Evolutionary conservation across 2,888 invertebrate species (phyloP).

Genomic region (Sepioteuthis lessoniana): DNA sequence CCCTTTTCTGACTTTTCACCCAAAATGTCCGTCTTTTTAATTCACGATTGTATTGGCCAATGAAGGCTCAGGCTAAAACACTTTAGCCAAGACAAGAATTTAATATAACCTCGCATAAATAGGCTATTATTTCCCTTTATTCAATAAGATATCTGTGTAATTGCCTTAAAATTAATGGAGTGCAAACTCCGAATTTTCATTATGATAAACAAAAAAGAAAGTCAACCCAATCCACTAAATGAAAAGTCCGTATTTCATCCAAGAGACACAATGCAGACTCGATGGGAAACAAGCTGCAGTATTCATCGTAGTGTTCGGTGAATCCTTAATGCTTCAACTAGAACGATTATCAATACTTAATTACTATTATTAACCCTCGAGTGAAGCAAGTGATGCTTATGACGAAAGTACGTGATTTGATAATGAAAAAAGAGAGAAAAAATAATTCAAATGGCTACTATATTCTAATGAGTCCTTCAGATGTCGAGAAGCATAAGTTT

Average conservation of each 20-base stretch:
- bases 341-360: constrained; percentile 20
- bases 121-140: neutral
- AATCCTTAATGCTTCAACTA: neutral
- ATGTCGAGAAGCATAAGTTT: neutral
- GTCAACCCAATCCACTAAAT: neutral
- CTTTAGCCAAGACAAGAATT: neutral
- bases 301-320: neutral
- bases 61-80: neutral
- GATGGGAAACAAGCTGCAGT: neutral
- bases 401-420: neutral
- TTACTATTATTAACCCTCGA: neutral
- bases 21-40: neutral
- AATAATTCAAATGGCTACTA: neutral
- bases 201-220: neutral
- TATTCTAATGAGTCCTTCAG: neutral
- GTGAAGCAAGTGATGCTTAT: neutral
- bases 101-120: neutral
- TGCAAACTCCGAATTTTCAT: neutral
- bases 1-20: neutral
- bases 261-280: neutral
- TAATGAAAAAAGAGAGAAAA: neutral
- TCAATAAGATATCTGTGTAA: neutral
- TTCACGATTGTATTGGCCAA: neutral
- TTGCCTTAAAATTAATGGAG: neutral
- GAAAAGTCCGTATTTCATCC: neutral